A percentile compares a stretch with the other conserved stretches of the same genome.
phyloP scores from a whole-genome alignment of 2,888 invertebrate species.

The Orthosia gothica region DNA sequence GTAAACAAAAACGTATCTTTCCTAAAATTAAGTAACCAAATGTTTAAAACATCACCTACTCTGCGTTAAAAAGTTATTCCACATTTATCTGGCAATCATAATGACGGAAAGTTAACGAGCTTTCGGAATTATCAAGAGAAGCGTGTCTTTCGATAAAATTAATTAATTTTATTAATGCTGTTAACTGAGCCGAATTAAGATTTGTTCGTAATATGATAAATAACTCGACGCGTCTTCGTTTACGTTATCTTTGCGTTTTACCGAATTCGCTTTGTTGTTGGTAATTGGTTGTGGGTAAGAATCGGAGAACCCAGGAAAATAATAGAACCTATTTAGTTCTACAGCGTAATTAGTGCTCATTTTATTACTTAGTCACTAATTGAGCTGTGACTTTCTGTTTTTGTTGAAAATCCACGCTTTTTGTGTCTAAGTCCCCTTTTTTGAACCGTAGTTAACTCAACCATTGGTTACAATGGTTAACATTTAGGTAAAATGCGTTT shows the following conservation, averaged over 20 bases:
- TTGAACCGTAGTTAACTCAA: too few species aligned
- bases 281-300: conserved; percentile 17
- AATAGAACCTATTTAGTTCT: conserved; percentile 4
- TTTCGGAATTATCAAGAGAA: conserved; percentile 36
- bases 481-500: too few species aligned
- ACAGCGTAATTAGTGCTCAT: background rate
- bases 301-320: conserved; percentile 5
- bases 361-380: background rate
- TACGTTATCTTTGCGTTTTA: conserved; percentile 27
- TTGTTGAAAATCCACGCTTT: background rate
- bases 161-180: conserved; percentile 50
- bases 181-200: conserved; percentile 40
- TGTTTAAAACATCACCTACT: conserved; percentile 7
- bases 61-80: conserved; percentile 7
- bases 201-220: conserved; percentile 17
- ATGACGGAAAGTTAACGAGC: conserved; percentile 39
- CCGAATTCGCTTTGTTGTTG: conserved; percentile 12
- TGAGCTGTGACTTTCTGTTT: background rate
- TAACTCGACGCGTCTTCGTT: conserved; percentile 4
- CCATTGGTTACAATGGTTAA: too few species aligned
- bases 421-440: too few species aligned
- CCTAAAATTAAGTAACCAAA: background rate
- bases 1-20: background rate
- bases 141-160: conserved; percentile 41
- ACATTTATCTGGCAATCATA: conserved; percentile 43